These are phyloP conservation scores for Mallotus villosus DNA, from an alignment of 2,797 vertebrate species.

Conservation along the genomic window DNA sequence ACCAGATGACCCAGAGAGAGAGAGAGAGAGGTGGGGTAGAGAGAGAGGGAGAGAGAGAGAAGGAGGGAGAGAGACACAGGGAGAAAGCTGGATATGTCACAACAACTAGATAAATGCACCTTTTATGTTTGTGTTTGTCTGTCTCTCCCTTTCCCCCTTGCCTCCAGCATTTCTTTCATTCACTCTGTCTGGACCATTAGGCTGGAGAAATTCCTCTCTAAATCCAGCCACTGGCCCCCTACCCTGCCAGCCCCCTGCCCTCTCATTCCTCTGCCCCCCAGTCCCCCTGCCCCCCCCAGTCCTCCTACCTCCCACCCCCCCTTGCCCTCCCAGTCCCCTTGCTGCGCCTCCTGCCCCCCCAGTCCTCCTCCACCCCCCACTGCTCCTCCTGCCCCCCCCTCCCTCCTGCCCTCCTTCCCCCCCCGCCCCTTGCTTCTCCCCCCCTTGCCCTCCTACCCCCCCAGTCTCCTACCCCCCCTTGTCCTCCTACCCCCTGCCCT, in stretches of 20 bases:
- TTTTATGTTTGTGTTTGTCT: slow-evolving; percentile 35
- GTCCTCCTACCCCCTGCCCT: slow-evolving; percentile 36
- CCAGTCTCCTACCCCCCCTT: background rate
- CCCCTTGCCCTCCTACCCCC: too few species aligned
- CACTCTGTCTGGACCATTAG: slow-evolving; percentile 65
- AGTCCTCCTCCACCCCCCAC: too few species aligned
- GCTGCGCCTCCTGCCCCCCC: too few species aligned
- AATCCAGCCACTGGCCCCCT: slow-evolving; percentile 47
- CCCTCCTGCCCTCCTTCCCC: slow-evolving; percentile 34
- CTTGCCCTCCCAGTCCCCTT: too few species aligned
- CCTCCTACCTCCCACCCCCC: too few species aligned
- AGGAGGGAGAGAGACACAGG: background rate
- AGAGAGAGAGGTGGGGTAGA: too few species aligned
- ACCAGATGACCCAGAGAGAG: too few species aligned
- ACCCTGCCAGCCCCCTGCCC: slow-evolving; percentile 35
- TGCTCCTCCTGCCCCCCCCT: slow-evolving; percentile 6
- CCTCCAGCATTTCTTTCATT: slow-evolving; percentile 44
- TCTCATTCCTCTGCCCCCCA: too few species aligned
- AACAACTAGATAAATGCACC: slow-evolving; percentile 34
- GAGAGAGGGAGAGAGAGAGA: too few species aligned
- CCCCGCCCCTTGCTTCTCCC: too few species aligned
- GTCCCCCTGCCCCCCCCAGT: too few species aligned
- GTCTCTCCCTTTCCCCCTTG: slow-evolving; percentile 27
- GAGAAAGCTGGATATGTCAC: slow-evolving; percentile 41
- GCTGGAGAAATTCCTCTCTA: slow-evolving; percentile 59